These are phyloP conservation scores for Dendrolimus punctatus DNA, from an alignment of 1,140 invertebrate genomes.

Conservation along the genomic window DNA sequence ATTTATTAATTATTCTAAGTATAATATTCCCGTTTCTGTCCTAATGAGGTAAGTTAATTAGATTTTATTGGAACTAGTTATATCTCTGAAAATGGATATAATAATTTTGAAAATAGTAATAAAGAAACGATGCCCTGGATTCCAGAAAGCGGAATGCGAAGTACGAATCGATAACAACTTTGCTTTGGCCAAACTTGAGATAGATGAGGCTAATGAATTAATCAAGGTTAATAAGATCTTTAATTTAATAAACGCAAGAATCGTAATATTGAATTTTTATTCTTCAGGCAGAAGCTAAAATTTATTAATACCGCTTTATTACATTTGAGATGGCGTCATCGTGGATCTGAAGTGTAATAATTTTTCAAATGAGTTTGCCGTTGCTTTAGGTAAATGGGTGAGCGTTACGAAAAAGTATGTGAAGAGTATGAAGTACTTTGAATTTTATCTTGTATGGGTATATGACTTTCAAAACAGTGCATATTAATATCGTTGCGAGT, in stretches of 20 bases:
- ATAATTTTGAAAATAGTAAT: conserved; percentile 23
- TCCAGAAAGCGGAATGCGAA: conserved; percentile 16
- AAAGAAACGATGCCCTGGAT: conserved; percentile 10
- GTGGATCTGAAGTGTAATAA: conserved; percentile 12
- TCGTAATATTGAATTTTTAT: conserved; percentile 3
- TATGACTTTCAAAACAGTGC: too few relatives aligned
- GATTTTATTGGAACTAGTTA: conserved; percentile 4
- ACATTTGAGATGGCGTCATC: conserved; percentile 21
- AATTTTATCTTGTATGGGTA: too few relatives aligned
- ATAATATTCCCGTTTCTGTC: background rate
- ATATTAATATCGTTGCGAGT: too few relatives aligned
- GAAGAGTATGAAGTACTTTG: background rate
- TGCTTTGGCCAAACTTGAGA: conserved; percentile 13
- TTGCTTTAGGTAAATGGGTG: background rate
- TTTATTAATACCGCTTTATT: conserved; percentile 7
- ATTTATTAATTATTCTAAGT: too few relatives aligned
- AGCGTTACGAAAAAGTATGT: background rate
- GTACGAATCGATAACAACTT: conserved; percentile 12
- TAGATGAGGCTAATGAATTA: conserved; percentile 18
- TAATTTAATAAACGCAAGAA: conserved; percentile 7
- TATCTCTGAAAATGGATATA: conserved; percentile 20
- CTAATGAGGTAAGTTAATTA: background rate
- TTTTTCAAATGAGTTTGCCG: background rate
- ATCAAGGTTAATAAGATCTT: conserved; percentile 21
- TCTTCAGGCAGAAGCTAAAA: conserved; percentile 3